Percentiles rank a stretch among this genome's conserved stretches.
Evolutionary conservation across 2,797 vertebrate species (phyloP).

Genomic region (Squalus acanthias): DNA sequence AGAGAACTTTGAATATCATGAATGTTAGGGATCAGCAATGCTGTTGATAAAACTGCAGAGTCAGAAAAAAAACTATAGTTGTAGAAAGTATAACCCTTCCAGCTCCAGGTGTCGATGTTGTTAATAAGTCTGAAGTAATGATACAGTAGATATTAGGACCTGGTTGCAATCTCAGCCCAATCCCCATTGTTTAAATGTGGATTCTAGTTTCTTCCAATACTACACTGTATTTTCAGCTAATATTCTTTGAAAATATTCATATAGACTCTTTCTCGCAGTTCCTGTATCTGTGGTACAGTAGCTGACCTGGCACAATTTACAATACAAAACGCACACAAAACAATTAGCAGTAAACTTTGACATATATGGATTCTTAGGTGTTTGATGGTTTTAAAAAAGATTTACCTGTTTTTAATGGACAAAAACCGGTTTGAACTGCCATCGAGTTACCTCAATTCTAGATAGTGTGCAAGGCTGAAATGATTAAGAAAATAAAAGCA

Average conservation of each 20-base stretch:
- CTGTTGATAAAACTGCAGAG: slow-evolving; percentile 94
- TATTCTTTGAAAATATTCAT: slow-evolving; percentile 20
- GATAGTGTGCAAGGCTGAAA: slow-evolving; percentile 30
- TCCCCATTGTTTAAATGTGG: slow-evolving; percentile 19
- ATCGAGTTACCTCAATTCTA: slow-evolving; percentile 35
- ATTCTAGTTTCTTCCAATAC: slow-evolving; percentile 32
- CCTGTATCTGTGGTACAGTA: slow-evolving; percentile 33
- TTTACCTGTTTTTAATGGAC: slow-evolving; percentile 26
- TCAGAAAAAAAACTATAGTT: slow-evolving; percentile 75
- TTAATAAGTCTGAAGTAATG: slow-evolving; percentile 29
- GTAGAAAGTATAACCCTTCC: slow-evolving; percentile 56
- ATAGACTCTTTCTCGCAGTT: slow-evolving; percentile 22
- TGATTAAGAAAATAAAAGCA: slow-evolving; percentile 36
- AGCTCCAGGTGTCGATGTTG: slow-evolving; percentile 68
- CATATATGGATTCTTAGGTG: slow-evolving; percentile 32
- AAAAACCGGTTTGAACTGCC: slow-evolving; percentile 31
- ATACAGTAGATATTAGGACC: slow-evolving; percentile 23
- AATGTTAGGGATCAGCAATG: slow-evolving; percentile 92
- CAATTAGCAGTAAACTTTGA: slow-evolving; percentile 36
- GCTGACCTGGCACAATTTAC: slow-evolving; percentile 27
- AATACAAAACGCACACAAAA: slow-evolving; percentile 29
- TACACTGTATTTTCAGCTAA: slow-evolving; percentile 27
- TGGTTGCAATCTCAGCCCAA: slow-evolving; percentile 26
- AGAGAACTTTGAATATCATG: slow-evolving; percentile 96
- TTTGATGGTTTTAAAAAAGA: slow-evolving; percentile 22